These are phyloP conservation scores for Sardina pilchardus DNA, from an alignment of 2,113 vertebrate species.

Conservation along the genomic window DNA sequence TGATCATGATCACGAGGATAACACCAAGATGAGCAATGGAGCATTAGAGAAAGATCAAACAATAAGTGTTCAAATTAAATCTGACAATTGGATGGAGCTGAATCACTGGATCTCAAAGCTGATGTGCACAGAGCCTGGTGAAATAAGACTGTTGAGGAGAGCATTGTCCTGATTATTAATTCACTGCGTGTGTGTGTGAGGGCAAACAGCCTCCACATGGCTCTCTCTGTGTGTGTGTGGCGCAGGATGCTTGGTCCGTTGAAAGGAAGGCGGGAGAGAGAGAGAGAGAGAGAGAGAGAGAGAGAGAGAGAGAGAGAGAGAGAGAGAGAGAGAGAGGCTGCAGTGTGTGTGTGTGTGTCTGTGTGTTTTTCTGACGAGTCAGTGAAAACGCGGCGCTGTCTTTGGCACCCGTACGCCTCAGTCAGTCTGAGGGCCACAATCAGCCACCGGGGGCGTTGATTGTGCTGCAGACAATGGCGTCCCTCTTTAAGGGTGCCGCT, in stretches of 20 bases:
- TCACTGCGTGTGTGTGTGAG: background rate
- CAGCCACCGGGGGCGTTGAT: conserved; percentile 40
- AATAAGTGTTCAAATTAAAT: too few species aligned
- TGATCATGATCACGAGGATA: too few species aligned
- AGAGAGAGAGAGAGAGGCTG: too few species aligned
- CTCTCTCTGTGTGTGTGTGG: background rate
- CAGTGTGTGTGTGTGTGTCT: too few species aligned
- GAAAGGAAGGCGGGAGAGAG: background rate
- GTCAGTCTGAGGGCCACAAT: conserved; percentile 29
- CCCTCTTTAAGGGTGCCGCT: conserved; percentile 50
- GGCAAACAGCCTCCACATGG: background rate
- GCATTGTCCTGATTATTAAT: background rate
- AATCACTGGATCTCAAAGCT: too few species aligned
- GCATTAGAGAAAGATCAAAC: too few species aligned
- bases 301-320: too few species aligned
- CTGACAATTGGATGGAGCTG: too few species aligned
- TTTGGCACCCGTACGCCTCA: conserved; percentile 22
- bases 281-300: too few species aligned
- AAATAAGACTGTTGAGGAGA: background rate
- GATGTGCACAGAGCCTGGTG: too few species aligned
- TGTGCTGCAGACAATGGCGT: conserved; percentile 49
- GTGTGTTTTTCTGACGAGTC: conserved; percentile 14
- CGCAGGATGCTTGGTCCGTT: background rate
- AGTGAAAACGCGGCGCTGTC: conserved; percentile 33
- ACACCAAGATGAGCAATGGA: too few species aligned